Percentiles rank a stretch among this genome's conserved stretches.
These are phyloP conservation scores for Anguilla anguilla DNA, from an alignment of 2,797 vertebrate species.

Conservation along the genomic window DNA sequence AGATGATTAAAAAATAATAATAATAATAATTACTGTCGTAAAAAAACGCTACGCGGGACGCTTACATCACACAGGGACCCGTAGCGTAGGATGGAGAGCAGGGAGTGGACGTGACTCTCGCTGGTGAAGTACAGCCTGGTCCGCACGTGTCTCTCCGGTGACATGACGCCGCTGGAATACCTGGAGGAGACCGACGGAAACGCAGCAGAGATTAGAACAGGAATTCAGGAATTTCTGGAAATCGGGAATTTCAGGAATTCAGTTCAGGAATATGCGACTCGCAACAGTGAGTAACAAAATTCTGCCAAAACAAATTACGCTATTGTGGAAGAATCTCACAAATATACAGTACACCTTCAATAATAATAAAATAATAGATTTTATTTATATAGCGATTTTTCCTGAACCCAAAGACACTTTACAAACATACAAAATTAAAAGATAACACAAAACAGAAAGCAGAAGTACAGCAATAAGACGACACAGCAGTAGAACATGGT, in stretches of 20 bases:
- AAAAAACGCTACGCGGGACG: conserved; percentile 3
- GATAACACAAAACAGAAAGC: too few relatives aligned
- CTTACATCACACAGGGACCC: conserved; percentile 87
- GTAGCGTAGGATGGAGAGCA: conserved; percentile 83
- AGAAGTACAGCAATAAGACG: too few relatives aligned
- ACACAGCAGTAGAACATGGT: too few relatives aligned
- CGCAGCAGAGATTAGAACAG: not conserved
- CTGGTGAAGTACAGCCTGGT: conserved; percentile 89
- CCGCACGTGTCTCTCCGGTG: conserved; percentile 87
- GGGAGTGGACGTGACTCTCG: conserved; percentile 87
- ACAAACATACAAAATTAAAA: too few relatives aligned
- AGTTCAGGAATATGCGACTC: too few relatives aligned
- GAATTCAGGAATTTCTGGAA: too few relatives aligned
- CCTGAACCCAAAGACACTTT: too few relatives aligned
- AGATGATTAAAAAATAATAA: too few relatives aligned
- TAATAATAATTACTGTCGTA: not conserved
- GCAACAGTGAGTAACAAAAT: not conserved
- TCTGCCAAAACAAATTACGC: not conserved
- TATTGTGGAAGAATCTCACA: not conserved
- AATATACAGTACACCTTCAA: too few relatives aligned
- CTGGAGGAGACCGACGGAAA: conserved; percentile 53
- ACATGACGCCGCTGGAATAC: conserved; percentile 88
- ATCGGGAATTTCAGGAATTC: too few relatives aligned
- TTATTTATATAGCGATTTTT: too few relatives aligned
- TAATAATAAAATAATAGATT: too few relatives aligned